Percentiles rank a stretch among this genome's conserved stretches.
These are phyloP conservation scores for Drepana arcuata DNA, from an alignment of 1,140 invertebrate genomes.

Conservation along the genomic window DNA sequence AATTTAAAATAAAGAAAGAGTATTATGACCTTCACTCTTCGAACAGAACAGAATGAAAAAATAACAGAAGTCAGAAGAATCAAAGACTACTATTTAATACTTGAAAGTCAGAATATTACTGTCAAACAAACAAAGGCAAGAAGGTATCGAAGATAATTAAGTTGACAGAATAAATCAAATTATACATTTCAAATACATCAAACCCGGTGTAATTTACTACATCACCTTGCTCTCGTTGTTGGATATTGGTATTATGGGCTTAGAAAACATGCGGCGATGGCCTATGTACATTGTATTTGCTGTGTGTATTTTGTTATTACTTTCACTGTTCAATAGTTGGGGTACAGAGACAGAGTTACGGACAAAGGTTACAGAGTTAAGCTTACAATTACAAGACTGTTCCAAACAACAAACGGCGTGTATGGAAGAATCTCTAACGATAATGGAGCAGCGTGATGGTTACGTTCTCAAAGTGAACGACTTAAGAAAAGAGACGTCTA, in stretches of 20 bases:
- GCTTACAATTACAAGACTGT: slow-evolving; percentile 53
- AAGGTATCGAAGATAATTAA: too few relatives aligned
- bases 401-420: slow-evolving; percentile 52
- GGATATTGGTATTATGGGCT: slow-evolving; percentile 66
- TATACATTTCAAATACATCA: too few relatives aligned
- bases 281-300: slow-evolving; percentile 60
- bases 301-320: slow-evolving; percentile 51
- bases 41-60: too few relatives aligned
- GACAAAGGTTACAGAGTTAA: slow-evolving; percentile 42
- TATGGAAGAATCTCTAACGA: slow-evolving; percentile 46
- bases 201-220: too few relatives aligned
- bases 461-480: slow-evolving; percentile 45
- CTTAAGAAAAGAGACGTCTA: slow-evolving; percentile 42
- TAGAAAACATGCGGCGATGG: slow-evolving; percentile 68
- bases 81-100: too few relatives aligned
- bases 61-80: too few relatives aligned
- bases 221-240: too few relatives aligned
- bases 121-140: too few relatives aligned
- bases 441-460: slow-evolving; percentile 45
- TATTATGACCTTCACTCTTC: too few relatives aligned
- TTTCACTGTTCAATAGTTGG: slow-evolving; percentile 65
- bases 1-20: too few relatives aligned
- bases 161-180: slow-evolving; percentile 3
- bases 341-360: slow-evolving; percentile 53
- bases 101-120: too few relatives aligned